Evolutionary conservation across 92 coral and sea anemone genomes (phyloP), one percentile per base, ranked within the genome.

Genomic region (Diadumene lineata): DNA sequence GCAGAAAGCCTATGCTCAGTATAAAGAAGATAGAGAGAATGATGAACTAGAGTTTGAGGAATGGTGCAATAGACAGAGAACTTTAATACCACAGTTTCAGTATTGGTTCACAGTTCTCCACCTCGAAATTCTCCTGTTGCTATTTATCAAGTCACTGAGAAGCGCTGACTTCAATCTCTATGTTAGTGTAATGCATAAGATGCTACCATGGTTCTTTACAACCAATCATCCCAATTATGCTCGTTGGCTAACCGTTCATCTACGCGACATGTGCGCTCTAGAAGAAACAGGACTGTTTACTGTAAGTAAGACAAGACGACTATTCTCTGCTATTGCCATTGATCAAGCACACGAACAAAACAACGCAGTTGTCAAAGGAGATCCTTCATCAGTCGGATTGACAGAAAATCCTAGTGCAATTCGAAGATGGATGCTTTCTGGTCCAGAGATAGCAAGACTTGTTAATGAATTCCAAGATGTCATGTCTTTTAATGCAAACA

Each of bases 391-490:
- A 0, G 82, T 77, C 19, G 82, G 82, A 2, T 57, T 77, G 67
- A 79, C 90, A 23, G 91, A 86, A 28, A 82, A 86, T 64, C 77
- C 84, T 0, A 27, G 15, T 33, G 87, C 84, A 19, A 87, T 76
- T 33, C 80, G 74, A 1, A 34, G 87, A 28, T 86, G 91, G 91
- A 86, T 86, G 84, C 72, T 82, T 18, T 85, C 83, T 30, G 83
- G 87, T 0, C 91, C 87, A 3, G 84, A 81, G 66, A 86, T 86
- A 60, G 90, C 90, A 18, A 34, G 86, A 56, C 79, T 86, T 0
- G 86, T 81, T 0, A 76, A 81, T 10, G 86, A 81, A 26, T 86
- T 86, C 61, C 63, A 81, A 60, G 57, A 31, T 11, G 18, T 22
- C 46, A 48, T 79, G 81, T 33, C 67, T 50, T 10, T 82, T 23